phyloP scores from a whole-genome alignment of 2,888 invertebrate genomes.

The Dastarcus helophoroides region DNA sequence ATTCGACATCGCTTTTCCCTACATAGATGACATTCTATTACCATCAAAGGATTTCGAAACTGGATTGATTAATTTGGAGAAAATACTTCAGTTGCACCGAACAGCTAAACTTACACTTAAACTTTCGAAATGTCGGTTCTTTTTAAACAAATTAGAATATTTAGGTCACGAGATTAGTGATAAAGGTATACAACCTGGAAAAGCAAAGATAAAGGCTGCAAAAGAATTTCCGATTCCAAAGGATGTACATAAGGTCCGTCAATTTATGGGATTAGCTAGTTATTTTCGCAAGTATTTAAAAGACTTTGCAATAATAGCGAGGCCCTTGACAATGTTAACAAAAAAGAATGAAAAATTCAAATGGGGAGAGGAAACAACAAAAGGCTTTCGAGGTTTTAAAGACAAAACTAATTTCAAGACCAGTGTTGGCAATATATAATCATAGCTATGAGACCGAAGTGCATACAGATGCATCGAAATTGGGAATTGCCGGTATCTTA shows the following conservation, averaged over 20 bases:
- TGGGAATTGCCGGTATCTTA: constrained; percentile 17
- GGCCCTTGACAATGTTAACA: constrained; percentile 16
- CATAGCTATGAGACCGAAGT: constrained; percentile 15
- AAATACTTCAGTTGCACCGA: no score
- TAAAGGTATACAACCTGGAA: constrained; percentile 11
- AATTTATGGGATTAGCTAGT: constrained; percentile 17
- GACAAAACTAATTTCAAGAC: constrained; percentile 9
- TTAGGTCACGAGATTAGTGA: constrained; percentile 12
- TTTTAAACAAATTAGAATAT: constrained; percentile 10
- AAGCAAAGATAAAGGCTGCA: constrained; percentile 18
- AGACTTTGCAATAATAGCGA: constrained; percentile 10
- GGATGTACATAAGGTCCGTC: constrained; percentile 16
- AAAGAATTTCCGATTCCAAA: constrained; percentile 21
- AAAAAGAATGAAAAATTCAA: constrained; percentile 13
- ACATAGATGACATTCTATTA: constrained; percentile 16
- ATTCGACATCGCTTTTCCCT: constrained; percentile 11
- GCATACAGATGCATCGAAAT: constrained; percentile 17
- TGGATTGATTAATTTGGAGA: constrained; percentile 10
- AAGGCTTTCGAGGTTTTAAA: constrained; percentile 7
- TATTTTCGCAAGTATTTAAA: constrained; percentile 10
- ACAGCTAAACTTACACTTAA: no score
- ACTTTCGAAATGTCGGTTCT: constrained; percentile 10
- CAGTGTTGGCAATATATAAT: constrained; percentile 18
- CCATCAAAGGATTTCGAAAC: constrained; percentile 11
- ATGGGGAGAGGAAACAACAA: constrained; percentile 11